Conservation (phyloP, 2,113 vertebrate genomes). For the Scopus umbretta region DNA sequence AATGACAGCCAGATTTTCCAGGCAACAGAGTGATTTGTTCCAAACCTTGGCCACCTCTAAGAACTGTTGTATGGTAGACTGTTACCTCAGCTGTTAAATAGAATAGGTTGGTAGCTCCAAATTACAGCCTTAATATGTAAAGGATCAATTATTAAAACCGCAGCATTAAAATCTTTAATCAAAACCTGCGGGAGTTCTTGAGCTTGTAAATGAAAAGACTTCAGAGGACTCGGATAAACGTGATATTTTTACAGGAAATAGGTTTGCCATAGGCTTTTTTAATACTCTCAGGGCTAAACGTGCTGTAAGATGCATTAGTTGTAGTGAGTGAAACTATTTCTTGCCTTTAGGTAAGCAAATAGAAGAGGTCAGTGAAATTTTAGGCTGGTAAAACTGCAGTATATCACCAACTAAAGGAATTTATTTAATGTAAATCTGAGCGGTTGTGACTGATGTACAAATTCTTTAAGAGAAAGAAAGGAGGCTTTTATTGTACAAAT, state of each 20-base stretch:
- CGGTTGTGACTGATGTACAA: background rate
- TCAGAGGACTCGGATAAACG: background rate
- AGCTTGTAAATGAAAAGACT: background rate
- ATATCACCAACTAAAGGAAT: background rate
- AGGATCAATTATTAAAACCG: background rate
- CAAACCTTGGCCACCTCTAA: background rate
- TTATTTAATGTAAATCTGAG: background rate
- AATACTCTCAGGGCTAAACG: background rate
- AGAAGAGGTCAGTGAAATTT: background rate
- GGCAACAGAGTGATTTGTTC: background rate
- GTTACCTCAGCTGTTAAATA: background rate
- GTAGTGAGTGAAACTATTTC: background rate
- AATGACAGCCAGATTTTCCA: background rate
- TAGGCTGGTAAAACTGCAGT: background rate
- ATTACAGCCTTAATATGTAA: background rate
- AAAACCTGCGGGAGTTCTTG: background rate
- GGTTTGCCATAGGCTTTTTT: background rate
- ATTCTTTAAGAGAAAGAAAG: background rate
- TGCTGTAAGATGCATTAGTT: background rate
- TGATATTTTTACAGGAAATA: background rate
- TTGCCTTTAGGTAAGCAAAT: background rate
- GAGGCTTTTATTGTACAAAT: background rate
- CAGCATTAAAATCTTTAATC: background rate
- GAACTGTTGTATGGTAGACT: background rate
- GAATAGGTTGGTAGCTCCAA: background rate